phyloP scores from a whole-genome alignment of 2,888 invertebrate genomes.

The Latheticus oryzae region DNA sequence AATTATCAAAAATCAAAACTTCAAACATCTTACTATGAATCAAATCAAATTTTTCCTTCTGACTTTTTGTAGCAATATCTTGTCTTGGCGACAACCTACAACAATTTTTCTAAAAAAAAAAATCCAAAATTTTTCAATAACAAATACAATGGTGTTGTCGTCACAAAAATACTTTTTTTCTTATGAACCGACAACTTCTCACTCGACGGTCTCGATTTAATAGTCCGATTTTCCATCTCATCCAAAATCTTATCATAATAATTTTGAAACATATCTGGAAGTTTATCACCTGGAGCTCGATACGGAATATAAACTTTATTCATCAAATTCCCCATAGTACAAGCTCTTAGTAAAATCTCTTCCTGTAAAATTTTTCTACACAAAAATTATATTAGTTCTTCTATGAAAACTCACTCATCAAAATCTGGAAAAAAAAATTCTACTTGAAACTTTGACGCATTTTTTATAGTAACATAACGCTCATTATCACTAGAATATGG shows the following conservation, averaged over 20 bases:
- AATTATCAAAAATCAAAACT: neutral
- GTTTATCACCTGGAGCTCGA: constrained; percentile 56
- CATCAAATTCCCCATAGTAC: constrained; percentile 42
- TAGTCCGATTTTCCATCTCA: neutral
- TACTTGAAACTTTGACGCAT: constrained; percentile 74
- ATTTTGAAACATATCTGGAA: constrained; percentile 56
- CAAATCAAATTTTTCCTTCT: too few relatives aligned
- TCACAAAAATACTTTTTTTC: too few relatives aligned
- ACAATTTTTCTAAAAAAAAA: too few relatives aligned
- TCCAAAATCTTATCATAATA: constrained; percentile 57
- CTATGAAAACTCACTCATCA: constrained; percentile 68
- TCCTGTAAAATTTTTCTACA: constrained; percentile 23
- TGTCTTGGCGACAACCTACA: too few relatives aligned
- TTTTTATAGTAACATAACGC: constrained; percentile 71
- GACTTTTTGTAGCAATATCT: too few relatives aligned
- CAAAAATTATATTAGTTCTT: constrained; percentile 9
- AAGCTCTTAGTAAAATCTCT: constrained; percentile 9
- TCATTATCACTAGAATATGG: constrained; percentile 73
- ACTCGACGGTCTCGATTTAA: neutral
- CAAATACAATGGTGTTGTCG: too few relatives aligned
- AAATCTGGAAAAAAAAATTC: constrained; percentile 78
- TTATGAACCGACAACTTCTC: neutral
- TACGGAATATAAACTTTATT: constrained; percentile 63
- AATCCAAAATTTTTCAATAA: too few relatives aligned
- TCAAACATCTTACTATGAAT: too few relatives aligned